Base-by-base conservation (phyloP, 2,113 vertebrate genomes). In the Lamprotornis superbus region DNA sequence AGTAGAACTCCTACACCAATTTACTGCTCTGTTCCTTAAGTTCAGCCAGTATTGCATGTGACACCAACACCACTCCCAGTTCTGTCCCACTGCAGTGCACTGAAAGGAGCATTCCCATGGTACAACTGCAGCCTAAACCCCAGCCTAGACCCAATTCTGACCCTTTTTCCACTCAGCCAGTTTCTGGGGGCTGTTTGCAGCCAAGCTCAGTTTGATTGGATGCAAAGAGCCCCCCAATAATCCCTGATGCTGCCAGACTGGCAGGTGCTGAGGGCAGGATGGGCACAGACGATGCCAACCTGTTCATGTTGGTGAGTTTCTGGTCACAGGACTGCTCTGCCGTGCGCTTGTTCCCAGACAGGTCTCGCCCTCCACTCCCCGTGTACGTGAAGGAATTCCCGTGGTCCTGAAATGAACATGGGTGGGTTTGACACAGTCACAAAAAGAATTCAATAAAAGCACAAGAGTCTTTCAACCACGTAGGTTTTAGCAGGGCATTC, bases 261-360 rank as follows among this genome's bases (percentile, higher is more conserved):
- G 14, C 49, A 25, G 39, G 42, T 25, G 2, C 63, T 5, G 7
- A 14, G 76, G 59, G 18, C 2, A 4, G 56, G 23, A 17, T 0
- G 42, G 76, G 46, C 8, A 1, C 1, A 3, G 31, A 1, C 0
- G 2, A 0, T 60, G 57, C 97, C 4, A 12, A 99, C 99, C 99
- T 98, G 98, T 99, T 99, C 98, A 99, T 99, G 83, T 99, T 99
- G 92, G 99, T 99, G 55, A 99, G 99, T 69, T 99, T 99, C 94
- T 99, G 99, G 71, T 99, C 99, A 86, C 99, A 99, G 7, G 99
- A 99, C 92, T 99, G 99, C 57, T 99, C 99, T 0, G 99, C 99
- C 3, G 99, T 99, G 49, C 99, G 98, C 52, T 99, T 99, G 97
- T 99, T 99, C 52, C 99, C 99, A 1, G 99, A 99, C 9, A 99